These are phyloP conservation scores for Phrynocephalus versicolor DNA, from an alignment of 2,113 vertebrate genomes.

Conservation along the genomic window DNA sequence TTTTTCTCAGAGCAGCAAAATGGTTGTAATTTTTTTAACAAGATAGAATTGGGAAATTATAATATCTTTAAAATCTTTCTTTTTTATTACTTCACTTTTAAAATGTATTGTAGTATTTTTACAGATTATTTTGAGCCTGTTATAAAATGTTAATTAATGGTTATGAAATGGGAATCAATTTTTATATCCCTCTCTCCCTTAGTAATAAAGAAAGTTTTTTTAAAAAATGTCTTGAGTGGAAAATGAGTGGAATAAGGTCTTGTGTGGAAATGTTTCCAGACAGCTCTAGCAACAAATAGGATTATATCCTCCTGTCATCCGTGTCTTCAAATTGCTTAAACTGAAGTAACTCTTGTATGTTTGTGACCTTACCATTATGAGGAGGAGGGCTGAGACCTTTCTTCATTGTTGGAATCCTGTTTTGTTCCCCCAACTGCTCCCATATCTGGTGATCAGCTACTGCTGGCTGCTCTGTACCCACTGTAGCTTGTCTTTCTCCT, in stretches of 20 bases:
- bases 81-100: constrained; percentile 6
- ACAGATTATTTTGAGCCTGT: constrained; percentile 67
- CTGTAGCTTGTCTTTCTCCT: too few species aligned
- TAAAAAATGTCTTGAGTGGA: constrained; percentile 63
- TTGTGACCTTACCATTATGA: constrained; percentile 44
- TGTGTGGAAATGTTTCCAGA: constrained; percentile 40
- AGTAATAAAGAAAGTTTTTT: constrained; percentile 58
- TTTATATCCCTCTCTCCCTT: constrained; percentile 29
- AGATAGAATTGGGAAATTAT: constrained; percentile 18
- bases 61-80: neutral
- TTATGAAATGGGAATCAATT: constrained; percentile 69
- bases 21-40: neutral
- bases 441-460: too few species aligned
- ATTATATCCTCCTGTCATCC: too few species aligned
- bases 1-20: neutral
- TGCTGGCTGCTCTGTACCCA: too few species aligned
- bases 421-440: too few species aligned
- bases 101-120: constrained; percentile 63
- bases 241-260: too few species aligned
- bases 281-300: constrained; percentile 30
- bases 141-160: constrained; percentile 70
- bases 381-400: constrained; percentile 31
- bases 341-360: constrained; percentile 47
- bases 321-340: too few species aligned
- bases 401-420: constrained; percentile 39